Base-by-base conservation (phyloP, 2,888 invertebrate genomes). In the Phyto melanocephala region DNA sequence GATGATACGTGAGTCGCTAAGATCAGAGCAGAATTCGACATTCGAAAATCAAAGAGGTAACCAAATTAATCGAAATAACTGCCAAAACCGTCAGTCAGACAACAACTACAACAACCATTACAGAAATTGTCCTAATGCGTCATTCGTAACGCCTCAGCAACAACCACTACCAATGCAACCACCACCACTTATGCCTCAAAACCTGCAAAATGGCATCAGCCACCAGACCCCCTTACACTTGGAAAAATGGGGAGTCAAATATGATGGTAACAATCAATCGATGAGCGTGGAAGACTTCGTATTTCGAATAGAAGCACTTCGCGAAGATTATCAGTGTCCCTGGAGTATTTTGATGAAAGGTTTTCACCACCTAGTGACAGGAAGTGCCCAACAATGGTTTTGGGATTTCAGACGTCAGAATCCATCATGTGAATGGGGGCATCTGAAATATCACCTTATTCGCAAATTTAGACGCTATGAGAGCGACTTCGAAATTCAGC, bases 231-330 rank as follows among this genome's bases (percentile, higher is more conserved):
- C 75, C 15, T 8, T 75, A 11, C 58, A 76, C 10, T 1, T 76
- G 24, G 35, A 67, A 45, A 76, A 67, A 56, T 76, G 56, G 58
- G 75, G 58, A 1, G 3, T 76, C 1, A 76, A 67, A 24, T 76
- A 47, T 35, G 65, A 75, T 11, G 56, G 45, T 0, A 42, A 28
- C 13, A 40, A 17, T 1, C 24, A 70, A 42, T 8, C 37, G 0
- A n/a, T 37, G 3, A 70, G 17, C 13, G 37, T 67, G 0, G 37
- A 65, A n/a, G 63, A 35, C 13, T 62, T 56, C 24, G 74, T 75
- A 0, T 74, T 63, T 24, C 24, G 63, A 11, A 50, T 47, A 0
- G 71, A 71, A 35, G 11, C 58, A 0, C 11, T 71, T 17, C 24
- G 35, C 13, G 7, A 11, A 8, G 75, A 76, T 37, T 76, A 67